phyloP scores from a whole-genome alignment of 2,797 vertebrate species.

The Streptopelia turtur region DNA sequence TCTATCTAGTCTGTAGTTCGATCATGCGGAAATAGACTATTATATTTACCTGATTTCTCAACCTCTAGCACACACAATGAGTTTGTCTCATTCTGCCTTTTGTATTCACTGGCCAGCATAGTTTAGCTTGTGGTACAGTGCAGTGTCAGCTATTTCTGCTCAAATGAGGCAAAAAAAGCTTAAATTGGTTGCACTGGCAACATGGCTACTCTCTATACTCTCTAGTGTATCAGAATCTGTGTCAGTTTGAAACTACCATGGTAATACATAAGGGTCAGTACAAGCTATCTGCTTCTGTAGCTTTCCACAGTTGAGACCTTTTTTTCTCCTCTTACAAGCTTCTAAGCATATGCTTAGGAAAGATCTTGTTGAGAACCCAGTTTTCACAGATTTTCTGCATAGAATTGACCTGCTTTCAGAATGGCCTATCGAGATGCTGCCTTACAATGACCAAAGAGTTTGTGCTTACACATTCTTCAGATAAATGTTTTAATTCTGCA shows the following conservation, averaged over 20 bases:
- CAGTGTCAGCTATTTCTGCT: neutral
- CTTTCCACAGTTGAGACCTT: neutral
- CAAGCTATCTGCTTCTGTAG: neutral
- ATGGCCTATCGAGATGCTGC: constrained; percentile 17
- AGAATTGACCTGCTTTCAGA: neutral
- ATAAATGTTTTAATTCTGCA: neutral
- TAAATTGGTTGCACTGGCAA: neutral
- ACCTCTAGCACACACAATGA: neutral
- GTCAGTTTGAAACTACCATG: neutral
- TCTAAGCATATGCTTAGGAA: constrained; percentile 27
- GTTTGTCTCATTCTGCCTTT: neutral
- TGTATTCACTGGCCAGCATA: neutral
- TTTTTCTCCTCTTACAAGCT: constrained; percentile 10
- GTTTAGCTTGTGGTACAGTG: neutral
- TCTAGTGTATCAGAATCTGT: neutral
- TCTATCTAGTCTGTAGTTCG: neutral
- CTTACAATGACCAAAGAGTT: neutral
- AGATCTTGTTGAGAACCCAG: neutral
- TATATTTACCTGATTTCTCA: neutral
- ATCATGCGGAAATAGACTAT: neutral
- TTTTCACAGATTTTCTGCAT: constrained; percentile 23
- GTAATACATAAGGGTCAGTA: neutral
- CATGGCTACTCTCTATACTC: neutral
- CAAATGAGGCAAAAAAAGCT: neutral
- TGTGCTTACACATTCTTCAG: constrained; percentile 1